Evolutionary conservation across 2,797 vertebrate genomes (phyloP).

Genomic region (Sebastes elongatus): DNA sequence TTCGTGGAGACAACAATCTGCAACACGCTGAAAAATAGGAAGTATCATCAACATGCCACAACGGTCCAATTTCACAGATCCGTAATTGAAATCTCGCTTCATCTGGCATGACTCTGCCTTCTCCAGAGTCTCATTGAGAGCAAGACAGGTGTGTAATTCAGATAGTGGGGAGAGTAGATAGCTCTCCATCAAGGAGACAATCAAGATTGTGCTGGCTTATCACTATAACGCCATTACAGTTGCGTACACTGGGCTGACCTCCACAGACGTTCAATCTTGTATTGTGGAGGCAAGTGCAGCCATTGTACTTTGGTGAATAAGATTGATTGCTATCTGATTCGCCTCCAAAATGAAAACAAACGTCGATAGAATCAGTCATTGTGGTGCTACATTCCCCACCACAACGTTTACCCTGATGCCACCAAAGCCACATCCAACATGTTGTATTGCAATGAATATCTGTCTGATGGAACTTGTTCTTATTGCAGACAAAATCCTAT

Average conservation of each 20-base stretch:
- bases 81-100: conserved; percentile 1
- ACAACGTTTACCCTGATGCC: background rate
- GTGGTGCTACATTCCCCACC: background rate
- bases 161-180: background rate
- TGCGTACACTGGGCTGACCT: background rate
- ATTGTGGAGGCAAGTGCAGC: background rate
- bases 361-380: background rate
- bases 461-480: background rate
- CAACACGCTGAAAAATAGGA: background rate
- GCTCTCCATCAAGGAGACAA: background rate
- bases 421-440: background rate
- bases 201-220: background rate
- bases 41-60: background rate
- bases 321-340: background rate
- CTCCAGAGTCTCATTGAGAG: background rate
- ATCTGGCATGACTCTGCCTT: background rate
- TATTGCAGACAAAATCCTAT: background rate
- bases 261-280: background rate
- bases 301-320: background rate
- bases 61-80: conserved; percentile 2
- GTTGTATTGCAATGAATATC: background rate
- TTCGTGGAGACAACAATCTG: background rate
- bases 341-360: background rate
- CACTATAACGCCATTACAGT: background rate
- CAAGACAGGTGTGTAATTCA: background rate